A percentile compares a stretch with the other conserved stretches of the same genome.
phyloP scores from a whole-genome alignment of 2,113 vertebrate genomes.

The Electrona antarctica region DNA sequence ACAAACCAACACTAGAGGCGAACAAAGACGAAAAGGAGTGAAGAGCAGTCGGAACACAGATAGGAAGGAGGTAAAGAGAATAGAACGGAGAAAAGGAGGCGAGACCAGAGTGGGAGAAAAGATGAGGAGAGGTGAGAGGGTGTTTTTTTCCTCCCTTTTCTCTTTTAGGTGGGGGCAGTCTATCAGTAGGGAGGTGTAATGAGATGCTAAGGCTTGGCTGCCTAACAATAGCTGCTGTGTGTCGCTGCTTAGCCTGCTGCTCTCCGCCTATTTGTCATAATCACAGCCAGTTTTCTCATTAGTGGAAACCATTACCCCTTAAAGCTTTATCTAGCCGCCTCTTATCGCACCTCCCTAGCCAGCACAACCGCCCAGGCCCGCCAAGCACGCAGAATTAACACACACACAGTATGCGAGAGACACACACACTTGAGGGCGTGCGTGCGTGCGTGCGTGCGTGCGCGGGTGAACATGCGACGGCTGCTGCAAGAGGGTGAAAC shows the following conservation, averaged over 20 bases:
- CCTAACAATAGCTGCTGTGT: conserved; percentile 88
- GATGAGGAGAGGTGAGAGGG: conserved; percentile 60
- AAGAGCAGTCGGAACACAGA: background rate
- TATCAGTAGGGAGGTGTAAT: conserved; percentile 86
- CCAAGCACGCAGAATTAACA: background rate
- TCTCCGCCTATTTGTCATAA: conserved; percentile 94
- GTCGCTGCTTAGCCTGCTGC: conserved; percentile 97
- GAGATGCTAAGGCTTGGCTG: conserved; percentile 89
- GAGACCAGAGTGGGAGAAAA: background rate
- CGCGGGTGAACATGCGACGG: background rate
- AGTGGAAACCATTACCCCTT: conserved; percentile 95
- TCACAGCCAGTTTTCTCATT: conserved; percentile 97
- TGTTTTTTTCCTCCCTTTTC: background rate
- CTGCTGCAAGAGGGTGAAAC: conserved; percentile 69
- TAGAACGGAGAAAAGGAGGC: background rate
- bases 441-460: background rate
- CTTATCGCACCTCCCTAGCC: conserved; percentile 61
- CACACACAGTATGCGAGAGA: background rate
- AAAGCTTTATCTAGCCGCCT: conserved; percentile 85
- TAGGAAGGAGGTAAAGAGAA: background rate
- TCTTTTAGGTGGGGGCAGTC: conserved; percentile 71
- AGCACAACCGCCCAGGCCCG: background rate
- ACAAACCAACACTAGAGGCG: background rate
- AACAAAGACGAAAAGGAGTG: background rate
- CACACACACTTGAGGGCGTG: background rate